Base-by-base conservation (phyloP, 2,888 invertebrate genomes). In the Nemotelus nigrinus region DNA sequence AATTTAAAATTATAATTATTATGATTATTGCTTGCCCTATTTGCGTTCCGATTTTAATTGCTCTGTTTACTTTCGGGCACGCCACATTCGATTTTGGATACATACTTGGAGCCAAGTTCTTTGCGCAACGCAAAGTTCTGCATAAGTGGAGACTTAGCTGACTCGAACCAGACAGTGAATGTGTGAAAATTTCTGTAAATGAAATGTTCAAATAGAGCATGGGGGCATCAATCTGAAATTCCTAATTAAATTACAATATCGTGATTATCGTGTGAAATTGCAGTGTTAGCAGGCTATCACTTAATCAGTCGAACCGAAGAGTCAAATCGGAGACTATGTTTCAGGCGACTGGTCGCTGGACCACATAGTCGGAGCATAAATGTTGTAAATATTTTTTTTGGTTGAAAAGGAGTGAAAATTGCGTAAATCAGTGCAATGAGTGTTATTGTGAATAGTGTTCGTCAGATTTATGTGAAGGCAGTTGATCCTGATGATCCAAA, bases 271-370 rank as follows among this genome's bases (percentile, higher is more conserved):
- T 68, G 6, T 47, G 10, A 39, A 63, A 58, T 1, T 53, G 2
- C 3, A 10, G 53, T 53, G 68, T 41, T 48, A 50, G 39, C 68
- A 60, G 72, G 72, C 58, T 72, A 72, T 72, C 72, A 60, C 60
- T 57, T 63, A 43, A 63, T 63, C 63, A 63, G 25, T 25, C 25
- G 25, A 25, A 39, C 8, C 3, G 41, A 63, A 63, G 6, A 43
- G 39, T 63, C 63, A 63, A 63, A 58, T 43, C 8, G 43, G 25
- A 63, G 3, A 41, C 41, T 41, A 39, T 63, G 43, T 43, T 43
- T 43, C 8, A 5, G 4, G 58, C 5, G 25, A 41, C 41, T 63
- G 63, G 7, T 41, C 43, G 25, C 25, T 25, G 25, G 25, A 25
- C 25, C 25, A 25, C 25, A 25, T 25, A 25, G 25, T 25, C 25